A percentile compares a stretch with the other conserved stretches of the same genome.
Evolutionary conservation across 2,113 vertebrate species (phyloP).

Genomic region (Plecotus auritus): DNA sequence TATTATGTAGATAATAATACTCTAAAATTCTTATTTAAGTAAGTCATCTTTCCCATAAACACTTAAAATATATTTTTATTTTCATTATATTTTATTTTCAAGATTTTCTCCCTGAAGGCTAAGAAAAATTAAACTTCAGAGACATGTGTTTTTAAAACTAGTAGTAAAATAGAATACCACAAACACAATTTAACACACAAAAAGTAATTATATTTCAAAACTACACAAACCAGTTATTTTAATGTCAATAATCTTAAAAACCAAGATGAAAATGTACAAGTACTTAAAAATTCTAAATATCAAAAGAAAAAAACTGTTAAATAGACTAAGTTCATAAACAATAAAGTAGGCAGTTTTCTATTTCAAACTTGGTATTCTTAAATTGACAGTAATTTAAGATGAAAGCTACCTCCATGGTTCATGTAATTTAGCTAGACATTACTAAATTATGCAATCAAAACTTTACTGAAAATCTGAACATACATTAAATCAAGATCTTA

Average conservation of each 20-base stretch:
- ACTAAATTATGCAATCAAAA: slow-evolving; percentile 86
- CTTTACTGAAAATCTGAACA: slow-evolving; percentile 80
- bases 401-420: slow-evolving; percentile 81
- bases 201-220: neutral
- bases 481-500: slow-evolving; percentile 82
- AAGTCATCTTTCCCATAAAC: neutral
- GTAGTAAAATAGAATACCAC: neutral
- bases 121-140: slow-evolving; percentile 3
- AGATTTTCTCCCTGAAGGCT: neutral
- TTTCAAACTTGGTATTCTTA: slow-evolving; percentile 62
- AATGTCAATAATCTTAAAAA: slow-evolving; percentile 43
- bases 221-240: neutral
- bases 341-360: neutral
- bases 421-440: slow-evolving; percentile 84
- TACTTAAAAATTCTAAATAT: slow-evolving; percentile 63
- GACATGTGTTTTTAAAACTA: neutral
- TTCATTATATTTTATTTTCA: neutral
- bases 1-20: neutral
- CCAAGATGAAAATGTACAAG: slow-evolving; percentile 32
- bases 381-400: slow-evolving; percentile 80
- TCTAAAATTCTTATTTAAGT: neutral
- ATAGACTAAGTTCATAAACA: slow-evolving; percentile 80
- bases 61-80: neutral
- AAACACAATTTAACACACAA: neutral
- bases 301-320: slow-evolving; percentile 1